Conservation (phyloP, 2,888 invertebrate species). For the Rhodophaea formosa region DNA sequence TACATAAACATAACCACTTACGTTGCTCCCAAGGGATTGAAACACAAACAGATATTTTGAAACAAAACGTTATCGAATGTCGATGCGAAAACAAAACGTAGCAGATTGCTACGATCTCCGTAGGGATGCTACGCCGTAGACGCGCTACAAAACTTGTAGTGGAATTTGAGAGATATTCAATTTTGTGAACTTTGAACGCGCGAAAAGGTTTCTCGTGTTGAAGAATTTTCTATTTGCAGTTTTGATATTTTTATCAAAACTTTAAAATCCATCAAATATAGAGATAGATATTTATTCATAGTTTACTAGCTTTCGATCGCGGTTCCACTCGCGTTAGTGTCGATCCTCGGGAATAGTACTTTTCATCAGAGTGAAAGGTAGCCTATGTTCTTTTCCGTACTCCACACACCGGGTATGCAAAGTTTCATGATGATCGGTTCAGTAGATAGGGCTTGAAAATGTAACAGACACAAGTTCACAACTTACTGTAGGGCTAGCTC, state of each 20-base stretch:
- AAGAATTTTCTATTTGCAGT: not conserved
- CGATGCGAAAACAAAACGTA: not conserved
- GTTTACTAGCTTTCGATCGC: too few relatives aligned
- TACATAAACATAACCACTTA: not conserved
- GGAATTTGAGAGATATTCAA: not conserved
- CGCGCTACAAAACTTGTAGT: not conserved
- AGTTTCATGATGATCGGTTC: too few relatives aligned
- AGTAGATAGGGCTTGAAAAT: too few relatives aligned
- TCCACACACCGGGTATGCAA: too few relatives aligned
- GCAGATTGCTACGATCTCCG: slow-evolving; percentile 2
- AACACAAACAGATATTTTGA: not conserved
- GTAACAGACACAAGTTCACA: too few relatives aligned
- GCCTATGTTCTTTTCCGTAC: too few relatives aligned
- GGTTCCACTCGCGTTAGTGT: too few relatives aligned
- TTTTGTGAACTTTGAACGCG: slow-evolving; percentile 2
- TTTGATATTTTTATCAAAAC: not conserved
- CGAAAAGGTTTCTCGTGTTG: not conserved
- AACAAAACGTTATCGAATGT: slow-evolving; percentile 1
- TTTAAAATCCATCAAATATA: too few relatives aligned
- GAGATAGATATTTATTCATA: too few relatives aligned
- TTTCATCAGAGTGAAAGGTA: too few relatives aligned
- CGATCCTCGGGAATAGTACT: too few relatives aligned
- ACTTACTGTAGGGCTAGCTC: too few relatives aligned
- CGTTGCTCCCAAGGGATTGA: not conserved
- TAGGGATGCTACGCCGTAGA: slow-evolving; percentile 8